Percentiles rank a stretch among this genome's conserved stretches.
These are phyloP conservation scores for Metacarcinus magister DNA, from an alignment of 2,888 invertebrate species.

Conservation along the genomic window DNA sequence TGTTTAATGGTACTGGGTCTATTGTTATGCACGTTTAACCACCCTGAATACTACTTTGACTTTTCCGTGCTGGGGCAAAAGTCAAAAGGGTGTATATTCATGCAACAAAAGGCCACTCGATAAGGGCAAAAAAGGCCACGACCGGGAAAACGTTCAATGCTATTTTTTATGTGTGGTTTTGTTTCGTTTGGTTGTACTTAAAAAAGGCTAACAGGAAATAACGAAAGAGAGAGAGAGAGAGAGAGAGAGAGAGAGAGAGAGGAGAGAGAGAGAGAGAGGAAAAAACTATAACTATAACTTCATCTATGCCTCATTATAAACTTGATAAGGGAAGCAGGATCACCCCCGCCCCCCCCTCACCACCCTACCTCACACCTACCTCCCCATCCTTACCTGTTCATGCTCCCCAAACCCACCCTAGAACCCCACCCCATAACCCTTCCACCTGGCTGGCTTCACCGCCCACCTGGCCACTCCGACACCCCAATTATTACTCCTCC, in stretches of 20 bases:
- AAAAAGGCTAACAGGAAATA: not conserved
- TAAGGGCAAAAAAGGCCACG: not conserved
- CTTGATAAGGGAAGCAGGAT: not conserved
- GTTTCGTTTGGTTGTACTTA: not conserved
- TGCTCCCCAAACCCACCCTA: not conserved
- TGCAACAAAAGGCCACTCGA: not conserved
- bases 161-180: not conserved
- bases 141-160: not conserved
- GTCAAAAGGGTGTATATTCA: not conserved
- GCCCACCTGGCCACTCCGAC: conserved; percentile 22
- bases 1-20: not conserved
- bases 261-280: not conserved
- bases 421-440: not conserved
- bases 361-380: not conserved
- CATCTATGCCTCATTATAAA: not conserved
- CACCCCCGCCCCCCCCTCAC: not conserved
- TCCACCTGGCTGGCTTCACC: conserved; percentile 23
- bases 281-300: no score
- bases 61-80: not conserved
- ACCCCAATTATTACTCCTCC: conserved; percentile 16
- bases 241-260: not conserved
- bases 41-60: not conserved
- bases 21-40: not conserved
- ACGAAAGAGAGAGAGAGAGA: not conserved
- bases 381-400: not conserved